These are phyloP conservation scores for Galendromus occidentalis DNA, from an alignment of 1,140 invertebrate genomes.

Conservation along the genomic window DNA sequence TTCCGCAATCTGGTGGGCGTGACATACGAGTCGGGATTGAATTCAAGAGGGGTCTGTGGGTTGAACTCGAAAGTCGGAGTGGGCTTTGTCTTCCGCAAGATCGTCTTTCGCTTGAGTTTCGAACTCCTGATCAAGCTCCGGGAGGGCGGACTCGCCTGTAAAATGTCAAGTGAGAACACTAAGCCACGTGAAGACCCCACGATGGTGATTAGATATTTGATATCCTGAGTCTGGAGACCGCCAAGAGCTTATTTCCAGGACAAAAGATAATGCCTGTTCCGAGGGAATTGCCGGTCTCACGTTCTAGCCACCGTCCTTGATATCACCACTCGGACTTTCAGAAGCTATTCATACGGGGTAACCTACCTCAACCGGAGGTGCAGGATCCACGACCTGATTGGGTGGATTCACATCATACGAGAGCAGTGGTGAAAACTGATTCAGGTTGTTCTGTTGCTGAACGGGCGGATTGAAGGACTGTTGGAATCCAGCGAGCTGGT, in stretches of 20 bases:
- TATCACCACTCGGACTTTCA: too few relatives aligned
- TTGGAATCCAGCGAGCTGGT: slow-evolving; percentile 5
- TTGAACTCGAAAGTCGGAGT: background rate
- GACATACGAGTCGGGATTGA: background rate
- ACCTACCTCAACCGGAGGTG: background rate
- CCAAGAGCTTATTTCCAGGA: too few relatives aligned
- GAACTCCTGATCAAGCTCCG: background rate
- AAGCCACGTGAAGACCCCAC: too few relatives aligned
- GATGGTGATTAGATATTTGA: too few relatives aligned
- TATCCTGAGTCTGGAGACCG: too few relatives aligned
- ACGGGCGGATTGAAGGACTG: background rate
- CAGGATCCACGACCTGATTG: background rate
- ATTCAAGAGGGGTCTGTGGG: background rate
- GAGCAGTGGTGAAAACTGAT: background rate
- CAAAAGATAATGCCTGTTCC: too few relatives aligned
- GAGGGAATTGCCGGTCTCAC: too few relatives aligned
- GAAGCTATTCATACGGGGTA: too few relatives aligned
- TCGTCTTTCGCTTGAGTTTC: background rate
- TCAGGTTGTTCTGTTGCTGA: background rate
- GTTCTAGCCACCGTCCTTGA: too few relatives aligned
- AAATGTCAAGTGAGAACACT: background rate
- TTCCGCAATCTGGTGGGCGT: background rate
- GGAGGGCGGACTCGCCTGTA: background rate
- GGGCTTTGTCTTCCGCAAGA: background rate
- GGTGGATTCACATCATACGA: slow-evolving; percentile 3